Evolutionary conservation across 2,797 vertebrate species (phyloP).

Genomic region (Parambassis ranga): DNA sequence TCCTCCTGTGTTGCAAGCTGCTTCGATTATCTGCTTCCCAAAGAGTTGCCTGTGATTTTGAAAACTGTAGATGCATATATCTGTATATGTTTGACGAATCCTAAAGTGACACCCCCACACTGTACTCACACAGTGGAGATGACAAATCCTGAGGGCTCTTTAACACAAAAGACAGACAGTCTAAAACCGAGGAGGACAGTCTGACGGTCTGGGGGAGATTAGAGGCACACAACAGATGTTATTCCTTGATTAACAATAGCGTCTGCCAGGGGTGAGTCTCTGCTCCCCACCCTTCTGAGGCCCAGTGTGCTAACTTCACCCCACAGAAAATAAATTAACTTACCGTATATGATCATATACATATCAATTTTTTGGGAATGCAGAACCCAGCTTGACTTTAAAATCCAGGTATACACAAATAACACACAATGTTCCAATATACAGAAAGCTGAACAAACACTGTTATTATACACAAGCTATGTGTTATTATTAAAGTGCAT

Average conservation of each 20-base stretch:
- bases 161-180: constrained; percentile 70
- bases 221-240: constrained; percentile 80
- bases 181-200: constrained; percentile 61
- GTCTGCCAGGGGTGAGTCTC: constrained; percentile 73
- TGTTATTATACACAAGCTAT: background rate
- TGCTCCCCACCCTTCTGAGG: constrained; percentile 57
- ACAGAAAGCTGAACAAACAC: background rate
- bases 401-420: background rate
- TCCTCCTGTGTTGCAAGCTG: background rate
- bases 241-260: constrained; percentile 77
- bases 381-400: background rate
- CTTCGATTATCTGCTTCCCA: background rate
- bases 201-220: constrained; percentile 70
- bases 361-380: background rate
- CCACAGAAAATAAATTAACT: constrained; percentile 35
- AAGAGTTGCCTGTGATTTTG: background rate
- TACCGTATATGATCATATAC: constrained; percentile 15
- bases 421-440: background rate
- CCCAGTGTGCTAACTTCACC: constrained; percentile 42
- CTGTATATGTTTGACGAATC: background rate
- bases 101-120: background rate
- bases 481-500: background rate
- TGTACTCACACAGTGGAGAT: constrained; percentile 11
- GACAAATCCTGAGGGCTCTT: constrained; percentile 60
- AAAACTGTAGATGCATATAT: background rate